phyloP scores from a whole-genome alignment of 2,797 vertebrate species.

The Arctocebus calabarensis region DNA sequence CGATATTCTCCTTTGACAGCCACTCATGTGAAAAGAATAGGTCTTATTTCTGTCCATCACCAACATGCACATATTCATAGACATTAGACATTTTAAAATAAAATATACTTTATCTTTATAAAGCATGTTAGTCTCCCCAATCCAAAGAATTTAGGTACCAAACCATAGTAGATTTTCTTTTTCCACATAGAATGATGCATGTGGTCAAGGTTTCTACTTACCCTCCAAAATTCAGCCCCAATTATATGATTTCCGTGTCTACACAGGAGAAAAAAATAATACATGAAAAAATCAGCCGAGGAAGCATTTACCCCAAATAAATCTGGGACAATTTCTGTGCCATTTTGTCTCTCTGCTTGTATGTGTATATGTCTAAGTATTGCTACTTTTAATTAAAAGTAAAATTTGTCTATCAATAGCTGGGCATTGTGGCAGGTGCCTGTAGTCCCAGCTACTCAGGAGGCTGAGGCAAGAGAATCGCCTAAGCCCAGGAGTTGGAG shows the following conservation, averaged over 20 bases:
- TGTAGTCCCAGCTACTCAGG: no score
- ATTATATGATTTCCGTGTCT: background rate
- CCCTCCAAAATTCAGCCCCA: background rate
- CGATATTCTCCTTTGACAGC: slow-evolving; percentile 73
- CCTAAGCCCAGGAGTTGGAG: no score
- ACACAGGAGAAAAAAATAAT: background rate
- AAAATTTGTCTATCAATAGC: background rate
- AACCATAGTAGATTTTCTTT: background rate
- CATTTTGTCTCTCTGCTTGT: background rate
- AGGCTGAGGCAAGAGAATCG: no score
- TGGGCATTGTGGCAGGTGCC: no score
- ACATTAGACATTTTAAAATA: slow-evolving; percentile 31
- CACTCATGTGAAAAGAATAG: slow-evolving; percentile 76
- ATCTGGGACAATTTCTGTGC: background rate
- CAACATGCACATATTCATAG: slow-evolving; percentile 60
- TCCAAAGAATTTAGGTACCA: slow-evolving; percentile 15
- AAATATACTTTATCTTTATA: slow-evolving; percentile 32
- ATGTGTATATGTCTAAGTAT: background rate
- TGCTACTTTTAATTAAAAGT: background rate
- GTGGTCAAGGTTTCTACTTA: background rate
- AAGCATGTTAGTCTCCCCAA: background rate
- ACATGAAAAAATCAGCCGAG: background rate
- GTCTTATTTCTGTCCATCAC: slow-evolving; percentile 32
- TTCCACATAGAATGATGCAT: background rate
- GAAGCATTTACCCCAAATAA: background rate